These are phyloP conservation scores for Leptopilina myrica DNA, from an alignment of 2,888 invertebrate species.

Conservation along the genomic window DNA sequence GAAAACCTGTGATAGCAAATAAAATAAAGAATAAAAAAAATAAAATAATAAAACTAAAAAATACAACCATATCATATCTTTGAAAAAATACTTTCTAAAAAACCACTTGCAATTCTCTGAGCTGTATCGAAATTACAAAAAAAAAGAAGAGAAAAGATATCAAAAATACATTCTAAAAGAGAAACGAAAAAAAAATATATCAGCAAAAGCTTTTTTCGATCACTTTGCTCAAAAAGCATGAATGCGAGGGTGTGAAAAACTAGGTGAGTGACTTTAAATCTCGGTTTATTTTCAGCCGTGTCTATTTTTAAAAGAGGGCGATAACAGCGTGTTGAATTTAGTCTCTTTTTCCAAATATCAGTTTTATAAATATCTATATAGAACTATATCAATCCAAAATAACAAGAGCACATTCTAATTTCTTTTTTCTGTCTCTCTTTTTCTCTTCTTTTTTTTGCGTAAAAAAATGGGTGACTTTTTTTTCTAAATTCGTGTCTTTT, in stretches of 20 bases:
- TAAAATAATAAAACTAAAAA: too few relatives aligned
- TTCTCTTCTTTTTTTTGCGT: not conserved
- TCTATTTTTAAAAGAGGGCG: constrained; percentile 16
- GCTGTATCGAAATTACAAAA: too few relatives aligned
- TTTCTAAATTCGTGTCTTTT: not conserved
- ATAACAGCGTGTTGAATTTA: constrained; percentile 9
- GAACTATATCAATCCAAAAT: too few relatives aligned
- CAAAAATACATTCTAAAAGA: constrained; percentile 23
- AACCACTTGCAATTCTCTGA: too few relatives aligned
- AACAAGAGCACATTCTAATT: not conserved
- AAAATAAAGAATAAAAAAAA: too few relatives aligned
- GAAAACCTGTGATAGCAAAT: too few relatives aligned
- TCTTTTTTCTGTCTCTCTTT: too few relatives aligned
- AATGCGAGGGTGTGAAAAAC: constrained; percentile 3
- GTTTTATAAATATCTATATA: not conserved
- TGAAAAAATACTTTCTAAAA: too few relatives aligned
- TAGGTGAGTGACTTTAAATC: constrained; percentile 20
- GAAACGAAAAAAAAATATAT: constrained; percentile 14
- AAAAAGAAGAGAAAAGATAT: not conserved
- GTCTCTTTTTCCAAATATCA: not conserved
- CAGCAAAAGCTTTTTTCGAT: not conserved
- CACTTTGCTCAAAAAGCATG: constrained; percentile 11
- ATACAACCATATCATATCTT: too few relatives aligned
- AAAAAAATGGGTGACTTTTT: not conserved
- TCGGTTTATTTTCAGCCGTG: not conserved